Evolutionary conservation across 2,888 invertebrate species (phyloP), one percentile per base, ranked within the genome.

Genomic region (Platycheirus rosarum): DNA sequence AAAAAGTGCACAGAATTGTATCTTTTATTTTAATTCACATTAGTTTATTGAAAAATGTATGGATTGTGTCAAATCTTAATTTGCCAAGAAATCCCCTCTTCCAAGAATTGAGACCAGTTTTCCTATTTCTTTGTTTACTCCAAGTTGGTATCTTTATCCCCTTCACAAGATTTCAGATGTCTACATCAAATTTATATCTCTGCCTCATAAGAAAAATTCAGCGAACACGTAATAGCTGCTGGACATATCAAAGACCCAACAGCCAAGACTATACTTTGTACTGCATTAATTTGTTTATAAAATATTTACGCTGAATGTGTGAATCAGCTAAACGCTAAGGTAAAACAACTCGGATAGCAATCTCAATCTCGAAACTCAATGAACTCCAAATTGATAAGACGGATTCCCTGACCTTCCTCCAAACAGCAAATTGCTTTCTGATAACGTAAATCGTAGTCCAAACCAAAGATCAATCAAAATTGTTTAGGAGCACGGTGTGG

Each of bases 331-430:
- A n/a, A n/a, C n/a, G n/a, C n/a, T n/a, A 16, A 6, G 2, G 23
- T 20, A 0, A 26, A 32, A 32, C 29, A 8, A 32, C 1, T 32
- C 29, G 1, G 23, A 23, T 6, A 6, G 23, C 6, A 4, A 23
- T 23, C 23, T 23, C 23, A 23, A 2, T 23, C 9, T 35, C 35
- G n/a, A 35, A 9, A 40, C 4, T 3, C 13, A 40, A 13, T 40
- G 2, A 13, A 1, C 37, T 40, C 2, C n/a, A 13, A 9, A 42
- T 65, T 66, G 78, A 74, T 79, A 79, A 79, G 46, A 60, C 74
- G 74, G 63, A 63, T 74, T 79, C 79, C 79, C 79, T 57, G 79
- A 74, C 79, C 74, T 79, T 74, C 26, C 6, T 14, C 2, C 4
- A 57, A 16, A 23, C 23, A 42, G 13, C 11, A 26, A 57, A 6